Evolutionary conservation across 2,888 invertebrate species (phyloP).

Genomic region (Colletes collaris): DNA sequence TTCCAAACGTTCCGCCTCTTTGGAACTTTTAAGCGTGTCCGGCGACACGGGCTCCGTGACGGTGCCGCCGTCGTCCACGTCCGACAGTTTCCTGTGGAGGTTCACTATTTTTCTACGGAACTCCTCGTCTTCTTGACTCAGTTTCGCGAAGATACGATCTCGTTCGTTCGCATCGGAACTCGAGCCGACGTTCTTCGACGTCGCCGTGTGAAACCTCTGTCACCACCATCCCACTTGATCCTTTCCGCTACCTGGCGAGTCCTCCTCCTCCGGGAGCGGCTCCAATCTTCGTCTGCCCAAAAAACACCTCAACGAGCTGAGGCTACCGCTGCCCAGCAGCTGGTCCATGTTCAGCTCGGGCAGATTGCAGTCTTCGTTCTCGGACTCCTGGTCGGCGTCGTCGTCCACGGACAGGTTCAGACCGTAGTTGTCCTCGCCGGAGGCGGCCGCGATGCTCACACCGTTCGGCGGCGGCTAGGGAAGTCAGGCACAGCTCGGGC

Average conservation of each 20-base stretch:
- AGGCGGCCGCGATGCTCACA: constrained; percentile 57
- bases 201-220: constrained; percentile 80
- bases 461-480: constrained; percentile 80
- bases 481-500: constrained; percentile 81
- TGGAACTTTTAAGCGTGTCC: constrained; percentile 25
- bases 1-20: constrained; percentile 60
- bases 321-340: constrained; percentile 73
- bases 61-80: constrained; percentile 65
- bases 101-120: constrained; percentile 81
- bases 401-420: constrained; percentile 83
- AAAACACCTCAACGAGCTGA: constrained; percentile 78
- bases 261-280: constrained; percentile 93
- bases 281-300: constrained; percentile 89
- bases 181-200: constrained; percentile 67
- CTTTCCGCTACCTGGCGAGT: constrained; percentile 84
- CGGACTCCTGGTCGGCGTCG: constrained; percentile 87
- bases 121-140: constrained; percentile 79
- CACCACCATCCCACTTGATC: constrained; percentile 82
- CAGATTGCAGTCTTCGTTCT: constrained; percentile 74
- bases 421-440: constrained; percentile 78
- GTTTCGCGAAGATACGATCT: constrained; percentile 75
- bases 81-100: constrained; percentile 77
- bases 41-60: constrained; percentile 20
- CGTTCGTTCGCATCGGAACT: constrained; percentile 64
- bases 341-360: constrained; percentile 81